These are phyloP conservation scores for Gobiocypris rarus DNA, from an alignment of 2,113 vertebrate species.

Conservation along the genomic window DNA sequence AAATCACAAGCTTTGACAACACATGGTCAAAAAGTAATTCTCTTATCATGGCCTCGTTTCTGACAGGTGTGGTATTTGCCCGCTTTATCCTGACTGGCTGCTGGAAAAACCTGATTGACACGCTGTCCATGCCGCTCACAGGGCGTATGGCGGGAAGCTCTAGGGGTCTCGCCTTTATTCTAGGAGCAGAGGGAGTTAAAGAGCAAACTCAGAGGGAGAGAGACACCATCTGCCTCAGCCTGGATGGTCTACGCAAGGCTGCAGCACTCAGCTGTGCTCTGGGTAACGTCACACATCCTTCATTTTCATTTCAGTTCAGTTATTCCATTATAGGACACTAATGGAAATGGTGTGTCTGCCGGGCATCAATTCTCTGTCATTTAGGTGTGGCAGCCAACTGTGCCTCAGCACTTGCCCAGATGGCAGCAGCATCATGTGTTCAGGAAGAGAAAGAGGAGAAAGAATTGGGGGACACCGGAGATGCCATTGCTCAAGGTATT, in stretches of 20 bases:
- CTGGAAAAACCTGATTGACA: conserved; percentile 97
- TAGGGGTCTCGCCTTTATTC: conserved; percentile 88
- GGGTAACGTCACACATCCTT: conserved; percentile 72
- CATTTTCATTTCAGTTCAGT: background rate
- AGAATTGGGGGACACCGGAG: conserved; percentile 82
- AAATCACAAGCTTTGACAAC: background rate
- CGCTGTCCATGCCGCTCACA: conserved; percentile 89
- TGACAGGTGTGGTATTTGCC: conserved; percentile 87
- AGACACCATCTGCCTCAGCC: conserved; percentile 92
- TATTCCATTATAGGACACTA: background rate
- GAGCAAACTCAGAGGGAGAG: conserved; percentile 93
- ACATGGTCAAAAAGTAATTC: background rate
- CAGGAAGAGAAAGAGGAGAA: conserved; percentile 93
- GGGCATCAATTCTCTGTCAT: background rate
- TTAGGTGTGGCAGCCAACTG: conserved; percentile 96
- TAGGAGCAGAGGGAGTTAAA: conserved; percentile 90
- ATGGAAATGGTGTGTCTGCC: background rate
- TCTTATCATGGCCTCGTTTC: background rate
- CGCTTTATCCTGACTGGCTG: conserved; percentile 92
- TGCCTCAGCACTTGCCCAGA: conserved; percentile 95
- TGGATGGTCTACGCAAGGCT: conserved; percentile 92
- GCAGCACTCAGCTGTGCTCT: conserved; percentile 92
- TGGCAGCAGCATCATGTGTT: conserved; percentile 97
- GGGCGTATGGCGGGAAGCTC: conserved; percentile 95
- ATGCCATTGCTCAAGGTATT: conserved; percentile 91